Evolutionary conservation across 2,888 invertebrate species (phyloP).

Genomic region (Agonopterix alstromeriana): DNA sequence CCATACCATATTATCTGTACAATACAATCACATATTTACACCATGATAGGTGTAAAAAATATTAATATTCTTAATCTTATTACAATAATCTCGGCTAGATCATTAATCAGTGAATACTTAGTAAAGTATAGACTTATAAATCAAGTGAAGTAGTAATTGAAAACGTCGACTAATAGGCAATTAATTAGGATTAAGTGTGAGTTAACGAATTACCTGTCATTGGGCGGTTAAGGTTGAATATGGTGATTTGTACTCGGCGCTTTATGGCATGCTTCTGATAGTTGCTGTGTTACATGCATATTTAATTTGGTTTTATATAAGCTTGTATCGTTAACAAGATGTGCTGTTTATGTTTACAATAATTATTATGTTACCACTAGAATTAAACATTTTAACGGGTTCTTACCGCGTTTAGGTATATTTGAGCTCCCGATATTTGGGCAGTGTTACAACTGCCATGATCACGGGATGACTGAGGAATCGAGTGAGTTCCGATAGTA

Average conservation of each 20-base stretch:
- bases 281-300: not conserved
- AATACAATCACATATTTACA: constrained; percentile 8
- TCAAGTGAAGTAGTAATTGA: constrained; percentile 64
- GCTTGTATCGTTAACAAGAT: too few relatives aligned
- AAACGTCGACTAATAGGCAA: constrained; percentile 63
- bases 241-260: constrained; percentile 18
- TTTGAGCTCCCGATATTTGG: too few relatives aligned
- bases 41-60: constrained; percentile 13
- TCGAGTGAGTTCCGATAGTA: too few relatives aligned
- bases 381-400: too few relatives aligned
- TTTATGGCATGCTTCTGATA: constrained; percentile 4
- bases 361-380: too few relatives aligned
- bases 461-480: too few relatives aligned
- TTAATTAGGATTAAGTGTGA: constrained; percentile 66
- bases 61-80: constrained; percentile 43
- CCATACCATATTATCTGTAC: not conserved
- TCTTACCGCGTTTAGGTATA: too few relatives aligned
- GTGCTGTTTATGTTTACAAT: too few relatives aligned
- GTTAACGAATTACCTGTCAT: constrained; percentile 56
- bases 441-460: too few relatives aligned
- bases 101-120: constrained; percentile 49
- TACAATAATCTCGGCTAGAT: constrained; percentile 31
- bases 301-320: too few relatives aligned
- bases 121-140: constrained; percentile 45
- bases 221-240: constrained; percentile 27